Percentiles rank a stretch among this genome's conserved stretches.
These are phyloP conservation scores for Xenentodon cancila DNA, from an alignment of 2,797 vertebrate species.

Conservation along the genomic window DNA sequence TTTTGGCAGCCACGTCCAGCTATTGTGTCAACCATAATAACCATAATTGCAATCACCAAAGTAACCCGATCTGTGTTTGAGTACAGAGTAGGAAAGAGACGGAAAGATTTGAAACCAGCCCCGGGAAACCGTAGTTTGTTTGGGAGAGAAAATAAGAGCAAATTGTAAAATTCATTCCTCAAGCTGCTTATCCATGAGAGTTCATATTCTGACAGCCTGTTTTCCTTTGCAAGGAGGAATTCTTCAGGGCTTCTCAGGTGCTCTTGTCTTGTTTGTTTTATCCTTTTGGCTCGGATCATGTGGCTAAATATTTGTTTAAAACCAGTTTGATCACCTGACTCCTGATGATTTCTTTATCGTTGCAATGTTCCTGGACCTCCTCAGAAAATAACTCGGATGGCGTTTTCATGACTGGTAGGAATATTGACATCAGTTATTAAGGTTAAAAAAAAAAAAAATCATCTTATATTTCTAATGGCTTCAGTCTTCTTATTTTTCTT, in stretches of 20 bases:
- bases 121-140: not conserved
- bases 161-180: not conserved
- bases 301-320: too few relatives aligned
- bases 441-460: not conserved
- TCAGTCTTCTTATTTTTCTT: too few relatives aligned
- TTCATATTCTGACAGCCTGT: not conserved
- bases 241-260: not conserved
- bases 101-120: not conserved
- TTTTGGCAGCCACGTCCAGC: not conserved
- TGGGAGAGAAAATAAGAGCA: conserved; percentile 2
- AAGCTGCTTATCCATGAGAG: not conserved
- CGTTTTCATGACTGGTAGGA: not conserved
- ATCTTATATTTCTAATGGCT: too few relatives aligned
- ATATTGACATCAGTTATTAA: not conserved
- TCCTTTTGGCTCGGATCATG: too few relatives aligned
- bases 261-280: not conserved
- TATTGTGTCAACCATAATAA: not conserved
- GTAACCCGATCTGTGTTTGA: not conserved
- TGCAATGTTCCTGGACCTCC: too few relatives aligned
- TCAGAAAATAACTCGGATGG: too few relatives aligned
- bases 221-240: not conserved
- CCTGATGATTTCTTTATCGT: too few relatives aligned
- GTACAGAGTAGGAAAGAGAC: conserved; percentile 5
- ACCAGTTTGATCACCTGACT: too few relatives aligned
- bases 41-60: not conserved